Base-by-base conservation (phyloP, 2,113 vertebrate species). In the Podocnemis expansa region DNA sequence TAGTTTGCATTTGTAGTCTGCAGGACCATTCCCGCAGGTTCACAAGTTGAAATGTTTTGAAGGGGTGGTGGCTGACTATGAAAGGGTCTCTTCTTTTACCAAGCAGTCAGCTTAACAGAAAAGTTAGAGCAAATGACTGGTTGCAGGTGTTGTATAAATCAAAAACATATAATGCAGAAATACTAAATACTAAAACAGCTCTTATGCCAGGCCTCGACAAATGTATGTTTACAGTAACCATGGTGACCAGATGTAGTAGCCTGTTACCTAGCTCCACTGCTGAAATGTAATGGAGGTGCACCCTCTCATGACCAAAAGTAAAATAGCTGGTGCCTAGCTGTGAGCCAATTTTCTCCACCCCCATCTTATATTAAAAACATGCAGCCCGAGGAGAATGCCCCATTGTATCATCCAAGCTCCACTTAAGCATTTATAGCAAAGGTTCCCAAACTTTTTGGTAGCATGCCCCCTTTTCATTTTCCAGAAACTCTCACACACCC, bases 351-450 rank as follows among this genome's bases (percentile, higher is more conserved):
- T n/a, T n/a, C n/a, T n/a, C n/a, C n/a, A n/a, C n/a, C n/a, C n/a
- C n/a, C n/a, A n/a, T n/a, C n/a, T n/a, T n/a, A 76, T 55, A 25
- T 87, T 87, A 89, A 45, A 88, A 87, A 52, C 25, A 54, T 82
- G 82, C 60, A 79, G 3, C 87, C 76, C 82, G 92, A 85, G 80
- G 87, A 95, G 92, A 87, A 27, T 80, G 84, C 73, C 38, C 75
- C 47, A 47, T 63, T 0, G 0, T 38, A 63, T n/a, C 47, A 87
- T 19, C 94, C 49, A 47, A 2, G 17, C 22, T 81, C 85, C 78
- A 67, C 54, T 94, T 47, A 47, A 47, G 47, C 47, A 47, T 47
- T 8, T 47, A 47, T n/a, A n/a, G n/a, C n/a, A n/a, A n/a, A n/a
- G n/a, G n/a, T n/a, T n/a, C n/a, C n/a, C 47, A 49, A 49, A 7